Evolutionary conservation across 2,113 vertebrate genomes (phyloP).

Genomic region (Cinclus mexicanus): DNA sequence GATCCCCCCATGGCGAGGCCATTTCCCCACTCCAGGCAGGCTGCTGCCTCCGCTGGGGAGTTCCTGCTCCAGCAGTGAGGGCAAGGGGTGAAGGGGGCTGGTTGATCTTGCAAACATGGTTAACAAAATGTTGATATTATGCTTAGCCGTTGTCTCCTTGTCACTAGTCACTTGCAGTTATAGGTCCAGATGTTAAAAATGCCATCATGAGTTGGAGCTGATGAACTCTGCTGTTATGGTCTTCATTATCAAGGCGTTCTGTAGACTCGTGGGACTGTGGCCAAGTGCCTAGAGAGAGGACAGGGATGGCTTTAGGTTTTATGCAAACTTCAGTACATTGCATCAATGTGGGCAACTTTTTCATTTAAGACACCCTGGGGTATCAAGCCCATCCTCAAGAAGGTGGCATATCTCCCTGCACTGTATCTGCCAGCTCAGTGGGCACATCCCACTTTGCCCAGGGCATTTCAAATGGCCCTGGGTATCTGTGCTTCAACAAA

Average conservation of each 20-base stretch:
- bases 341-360: not conserved
- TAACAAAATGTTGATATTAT: conserved; percentile 70
- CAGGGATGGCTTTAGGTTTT: not conserved
- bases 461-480: not conserved
- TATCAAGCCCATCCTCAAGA: not conserved
- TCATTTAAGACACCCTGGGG: not conserved
- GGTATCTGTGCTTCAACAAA: not conserved
- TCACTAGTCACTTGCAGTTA: conserved; percentile 49
- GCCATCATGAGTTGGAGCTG: not conserved
- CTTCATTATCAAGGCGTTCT: not conserved
- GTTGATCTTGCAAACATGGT: conserved; percentile 31
- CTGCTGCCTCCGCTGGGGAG: not conserved
- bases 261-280: not conserved
- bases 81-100: conserved; percentile 46
- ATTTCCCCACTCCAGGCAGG: not conserved
- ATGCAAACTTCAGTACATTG: not conserved
- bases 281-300: not conserved
- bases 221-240: not conserved
- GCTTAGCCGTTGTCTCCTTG: conserved; percentile 47
- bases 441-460: not conserved
- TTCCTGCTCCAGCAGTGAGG: conserved; percentile 40
- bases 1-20: not conserved
- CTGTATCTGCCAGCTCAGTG: not conserved
- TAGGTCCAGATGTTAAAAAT: conserved; percentile 2
- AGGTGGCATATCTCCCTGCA: not conserved